Evolutionary conservation across 2,888 invertebrate species (phyloP).

Genomic region (Rhimphoctona megacephalus): DNA sequence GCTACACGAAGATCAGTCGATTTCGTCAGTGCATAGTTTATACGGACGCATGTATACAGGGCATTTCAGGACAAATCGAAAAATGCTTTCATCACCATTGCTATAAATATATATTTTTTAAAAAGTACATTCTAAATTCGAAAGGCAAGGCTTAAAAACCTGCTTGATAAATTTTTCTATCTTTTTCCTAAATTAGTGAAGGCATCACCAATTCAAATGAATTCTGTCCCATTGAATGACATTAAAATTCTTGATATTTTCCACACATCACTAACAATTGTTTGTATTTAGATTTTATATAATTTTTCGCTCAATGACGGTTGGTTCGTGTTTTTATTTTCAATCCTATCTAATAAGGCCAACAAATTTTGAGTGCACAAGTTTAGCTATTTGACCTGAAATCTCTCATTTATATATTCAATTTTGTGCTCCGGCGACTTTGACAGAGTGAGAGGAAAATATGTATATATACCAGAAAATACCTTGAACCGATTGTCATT

Average conservation of each 20-base stretch:
- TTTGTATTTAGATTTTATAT: background rate
- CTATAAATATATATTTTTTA: background rate
- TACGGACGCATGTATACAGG: background rate
- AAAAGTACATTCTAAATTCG: background rate
- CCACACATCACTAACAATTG: background rate
- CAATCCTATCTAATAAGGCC: background rate
- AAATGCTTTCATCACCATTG: background rate
- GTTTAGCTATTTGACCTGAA: slow-evolving; percentile 15
- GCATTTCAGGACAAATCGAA: background rate
- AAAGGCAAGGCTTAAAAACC: background rate
- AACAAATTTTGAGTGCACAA: background rate
- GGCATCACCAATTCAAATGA: background rate
- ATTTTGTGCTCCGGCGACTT: slow-evolving; percentile 42
- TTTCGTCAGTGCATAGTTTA: slow-evolving; percentile 60
- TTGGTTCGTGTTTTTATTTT: background rate
- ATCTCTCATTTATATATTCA: slow-evolving; percentile 23
- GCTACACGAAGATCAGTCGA: slow-evolving; percentile 55
- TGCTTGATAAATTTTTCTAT: background rate
- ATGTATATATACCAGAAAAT: slow-evolving; percentile 24
- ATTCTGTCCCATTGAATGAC: background rate
- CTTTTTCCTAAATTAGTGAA: too few relatives aligned
- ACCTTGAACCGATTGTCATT: slow-evolving; percentile 68
- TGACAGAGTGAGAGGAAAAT: slow-evolving; percentile 8
- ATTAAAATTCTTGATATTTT: background rate
- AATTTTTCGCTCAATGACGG: background rate